These are phyloP conservation scores for Lycaena phlaeas DNA, from an alignment of 2,888 invertebrate genomes.

Conservation along the genomic window DNA sequence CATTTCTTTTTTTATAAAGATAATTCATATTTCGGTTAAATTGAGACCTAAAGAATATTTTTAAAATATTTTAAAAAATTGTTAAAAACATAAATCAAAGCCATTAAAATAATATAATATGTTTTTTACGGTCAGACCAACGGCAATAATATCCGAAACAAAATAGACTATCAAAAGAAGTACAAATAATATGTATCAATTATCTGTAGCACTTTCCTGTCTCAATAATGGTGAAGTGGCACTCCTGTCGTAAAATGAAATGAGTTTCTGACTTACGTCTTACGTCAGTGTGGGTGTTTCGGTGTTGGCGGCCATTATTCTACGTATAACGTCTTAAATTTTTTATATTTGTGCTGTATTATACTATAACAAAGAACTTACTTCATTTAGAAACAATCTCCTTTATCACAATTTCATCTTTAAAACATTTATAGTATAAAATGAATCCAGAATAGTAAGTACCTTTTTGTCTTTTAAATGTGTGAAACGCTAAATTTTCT, in stretches of 20 bases:
- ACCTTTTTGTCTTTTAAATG: conserved; percentile 42
- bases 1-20: too few relatives aligned
- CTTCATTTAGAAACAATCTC: conserved; percentile 41
- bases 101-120: too few relatives aligned
- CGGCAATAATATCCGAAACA: too few relatives aligned
- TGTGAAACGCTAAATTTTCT: conserved; percentile 44
- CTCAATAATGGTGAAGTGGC: conserved; percentile 61
- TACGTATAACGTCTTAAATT: conserved; percentile 63
- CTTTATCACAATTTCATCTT: conserved; percentile 42
- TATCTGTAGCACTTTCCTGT: conserved; percentile 1
- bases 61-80: too few relatives aligned
- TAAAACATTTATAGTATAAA: conserved; percentile 58
- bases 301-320: conserved; percentile 67
- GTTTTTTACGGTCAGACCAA: too few relatives aligned
- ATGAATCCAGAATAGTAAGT: conserved; percentile 92
- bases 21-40: too few relatives aligned
- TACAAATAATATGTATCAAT: too few relatives aligned
- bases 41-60: too few relatives aligned
- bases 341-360: conserved; percentile 50
- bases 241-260: conserved; percentile 41
- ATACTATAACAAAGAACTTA: conserved; percentile 53
- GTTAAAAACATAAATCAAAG: too few relatives aligned
- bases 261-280: conserved; percentile 63
- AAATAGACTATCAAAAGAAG: too few relatives aligned
- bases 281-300: conserved; percentile 72